These are phyloP conservation scores for Amiota communis DNA, from an alignment of 2,888 invertebrate species.

Conservation along the genomic window DNA sequence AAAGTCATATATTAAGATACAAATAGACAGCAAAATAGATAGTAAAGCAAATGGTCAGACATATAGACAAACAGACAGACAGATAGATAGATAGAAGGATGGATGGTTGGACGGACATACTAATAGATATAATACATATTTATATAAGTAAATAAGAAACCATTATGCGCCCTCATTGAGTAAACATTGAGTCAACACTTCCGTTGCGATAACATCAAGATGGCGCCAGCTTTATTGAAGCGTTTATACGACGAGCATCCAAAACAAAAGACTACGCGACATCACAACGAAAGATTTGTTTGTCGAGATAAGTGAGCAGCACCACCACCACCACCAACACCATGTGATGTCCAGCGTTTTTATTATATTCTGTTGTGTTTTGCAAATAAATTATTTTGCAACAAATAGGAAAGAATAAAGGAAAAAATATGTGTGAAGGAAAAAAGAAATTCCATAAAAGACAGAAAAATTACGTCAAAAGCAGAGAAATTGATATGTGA, in stretches of 20 bases:
- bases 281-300: conserved; percentile 54
- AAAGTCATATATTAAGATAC: no score
- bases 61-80: conserved; percentile 19
- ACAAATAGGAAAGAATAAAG: not conserved
- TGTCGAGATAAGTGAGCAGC: conserved; percentile 47
- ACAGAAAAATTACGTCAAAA: conserved; percentile 47
- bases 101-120: conserved; percentile 12
- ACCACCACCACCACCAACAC: no score
- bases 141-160: conserved; percentile 1
- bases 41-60: not conserved
- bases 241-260: conserved; percentile 10
- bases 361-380: not conserved
- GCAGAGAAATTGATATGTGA: conserved; percentile 29
- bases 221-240: conserved; percentile 63
- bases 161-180: conserved; percentile 58
- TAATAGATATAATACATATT: not conserved
- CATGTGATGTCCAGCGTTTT: conserved; percentile 4
- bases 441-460: not conserved
- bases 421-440: no score
- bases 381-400: conserved; percentile 60
- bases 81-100: not conserved
- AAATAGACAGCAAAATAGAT: not conserved
- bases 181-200: conserved; percentile 67
- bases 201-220: conserved; percentile 63
- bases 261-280: conserved; percentile 40